These are phyloP conservation scores for Muscicapa striata DNA, from an alignment of 2,797 vertebrate species.

Conservation along the genomic window DNA sequence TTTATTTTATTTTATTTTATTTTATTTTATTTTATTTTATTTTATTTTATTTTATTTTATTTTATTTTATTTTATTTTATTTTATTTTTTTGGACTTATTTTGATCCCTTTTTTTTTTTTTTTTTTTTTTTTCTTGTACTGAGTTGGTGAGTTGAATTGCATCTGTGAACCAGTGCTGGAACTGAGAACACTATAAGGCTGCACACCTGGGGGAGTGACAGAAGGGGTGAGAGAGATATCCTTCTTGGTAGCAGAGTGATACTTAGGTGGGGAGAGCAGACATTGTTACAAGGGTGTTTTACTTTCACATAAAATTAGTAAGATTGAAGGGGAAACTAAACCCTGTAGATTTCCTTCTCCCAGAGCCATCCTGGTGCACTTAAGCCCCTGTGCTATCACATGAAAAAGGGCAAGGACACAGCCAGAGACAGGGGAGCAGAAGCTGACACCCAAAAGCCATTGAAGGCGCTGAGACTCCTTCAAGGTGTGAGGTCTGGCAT, in stretches of 20 bases:
- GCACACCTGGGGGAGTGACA: background rate
- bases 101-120: background rate
- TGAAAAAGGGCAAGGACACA: background rate
- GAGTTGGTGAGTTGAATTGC: background rate
- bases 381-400: background rate
- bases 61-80: too few relatives aligned
- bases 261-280: background rate
- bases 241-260: background rate
- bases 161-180: background rate
- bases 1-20: too few relatives aligned
- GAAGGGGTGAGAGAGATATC: background rate
- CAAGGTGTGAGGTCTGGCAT: background rate
- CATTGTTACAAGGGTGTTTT: background rate
- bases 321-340: background rate
- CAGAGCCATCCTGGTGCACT: background rate
- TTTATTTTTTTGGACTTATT: background rate
- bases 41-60: too few relatives aligned
- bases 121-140: background rate
- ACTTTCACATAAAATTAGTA: background rate
- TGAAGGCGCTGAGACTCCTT: background rate
- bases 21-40: too few relatives aligned
- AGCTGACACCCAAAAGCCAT: background rate
- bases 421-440: background rate
- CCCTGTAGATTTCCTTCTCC: fast-evolving
- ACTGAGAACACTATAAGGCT: background rate